Percentiles rank a stretch among this genome's conserved stretches.
Evolutionary conservation across 2,888 invertebrate species (phyloP).

Genomic region (Caenorhabditis drosophilae): DNA sequence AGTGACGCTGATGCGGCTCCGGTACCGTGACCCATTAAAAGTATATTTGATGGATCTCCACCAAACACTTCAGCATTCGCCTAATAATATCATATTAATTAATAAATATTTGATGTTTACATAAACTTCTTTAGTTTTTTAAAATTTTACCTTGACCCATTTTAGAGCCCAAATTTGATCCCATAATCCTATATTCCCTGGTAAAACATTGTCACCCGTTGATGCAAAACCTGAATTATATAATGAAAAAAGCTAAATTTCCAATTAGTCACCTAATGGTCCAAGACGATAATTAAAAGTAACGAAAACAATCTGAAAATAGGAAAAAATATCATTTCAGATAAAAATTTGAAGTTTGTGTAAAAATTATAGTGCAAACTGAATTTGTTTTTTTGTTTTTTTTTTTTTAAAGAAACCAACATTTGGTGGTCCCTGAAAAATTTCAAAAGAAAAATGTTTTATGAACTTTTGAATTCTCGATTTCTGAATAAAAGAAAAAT

Average conservation of each 20-base stretch:
- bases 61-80: conserved; percentile 64
- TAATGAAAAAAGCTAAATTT: no score
- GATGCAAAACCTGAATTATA: conserved; percentile 68
- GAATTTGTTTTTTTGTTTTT: no score
- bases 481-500: no score
- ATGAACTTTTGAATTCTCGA: no score
- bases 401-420: no score
- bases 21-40: conserved; percentile 67
- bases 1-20: conserved; percentile 67
- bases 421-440: no score
- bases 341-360: no score
- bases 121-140: not conserved
- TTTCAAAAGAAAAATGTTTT: no score
- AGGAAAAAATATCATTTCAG: no score
- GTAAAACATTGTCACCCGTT: conserved; percentile 65
- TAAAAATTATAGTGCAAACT: no score
- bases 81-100: no score
- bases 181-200: conserved; percentile 67
- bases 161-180: conserved; percentile 62
- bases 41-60: conserved; percentile 64
- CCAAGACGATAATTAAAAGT: conserved; percentile 92
- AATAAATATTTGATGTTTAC: conserved; percentile 4
- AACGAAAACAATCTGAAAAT: conserved; percentile 80
- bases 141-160: conserved; percentile 63
- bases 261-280: no score